Evolutionary conservation across 2,113 vertebrate genomes (phyloP).

Genomic region (Sardina pilchardus): DNA sequence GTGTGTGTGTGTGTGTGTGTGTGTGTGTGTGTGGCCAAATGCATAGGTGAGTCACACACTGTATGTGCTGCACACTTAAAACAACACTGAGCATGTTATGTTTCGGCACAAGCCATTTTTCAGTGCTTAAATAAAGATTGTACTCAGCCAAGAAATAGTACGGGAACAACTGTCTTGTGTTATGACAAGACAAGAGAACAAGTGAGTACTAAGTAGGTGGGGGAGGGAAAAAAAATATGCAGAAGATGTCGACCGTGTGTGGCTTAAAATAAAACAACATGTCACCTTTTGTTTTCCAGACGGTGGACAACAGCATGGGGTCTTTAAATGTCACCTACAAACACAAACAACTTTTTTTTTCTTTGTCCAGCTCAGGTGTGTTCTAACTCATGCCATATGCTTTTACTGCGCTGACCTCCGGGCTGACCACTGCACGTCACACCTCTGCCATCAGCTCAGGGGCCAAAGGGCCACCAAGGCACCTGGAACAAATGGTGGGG

Average conservation of each 20-base stretch:
- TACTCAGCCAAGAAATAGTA: background rate
- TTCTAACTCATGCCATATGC: slow-evolving; percentile 28
- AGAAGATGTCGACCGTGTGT: background rate
- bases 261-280: background rate
- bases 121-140: too few relatives aligned
- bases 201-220: background rate
- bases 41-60: too few relatives aligned
- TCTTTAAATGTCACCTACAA: slow-evolving; percentile 15
- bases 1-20: too few relatives aligned
- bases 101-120: too few relatives aligned
- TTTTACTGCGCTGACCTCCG: slow-evolving; percentile 27
- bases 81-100: too few relatives aligned
- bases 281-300: slow-evolving; percentile 19
- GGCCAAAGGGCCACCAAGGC: background rate
- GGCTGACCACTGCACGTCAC: slow-evolving; percentile 19
- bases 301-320: slow-evolving; percentile 29
- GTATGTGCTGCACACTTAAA: too few relatives aligned
- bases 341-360: slow-evolving; percentile 26
- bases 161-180: background rate
- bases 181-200: background rate
- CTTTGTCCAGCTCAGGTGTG: background rate
- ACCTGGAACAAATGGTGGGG: background rate
- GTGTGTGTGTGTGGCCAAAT: too few relatives aligned
- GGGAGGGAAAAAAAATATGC: slow-evolving; percentile 7
- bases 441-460: slow-evolving; percentile 18